phyloP scores from a whole-genome alignment of 2,113 vertebrate genomes.

The Sphyrna mokarran region DNA sequence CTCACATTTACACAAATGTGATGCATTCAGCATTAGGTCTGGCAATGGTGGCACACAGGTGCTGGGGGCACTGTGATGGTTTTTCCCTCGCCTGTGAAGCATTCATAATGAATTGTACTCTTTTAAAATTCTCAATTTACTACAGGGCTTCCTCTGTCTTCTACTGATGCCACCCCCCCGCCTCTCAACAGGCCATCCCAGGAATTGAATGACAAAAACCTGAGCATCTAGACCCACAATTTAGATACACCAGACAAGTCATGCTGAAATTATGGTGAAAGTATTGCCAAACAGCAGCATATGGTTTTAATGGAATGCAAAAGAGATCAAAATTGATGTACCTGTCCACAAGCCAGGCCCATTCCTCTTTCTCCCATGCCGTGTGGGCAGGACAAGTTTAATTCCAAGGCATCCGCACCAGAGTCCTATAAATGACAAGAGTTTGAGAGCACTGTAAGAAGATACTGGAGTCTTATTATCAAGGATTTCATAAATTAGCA shows the following conservation, averaged over 20 bases:
- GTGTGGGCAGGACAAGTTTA: slow-evolving; percentile 91
- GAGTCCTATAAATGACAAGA: slow-evolving; percentile 59
- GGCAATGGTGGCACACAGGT: not conserved
- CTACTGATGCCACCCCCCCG: not conserved
- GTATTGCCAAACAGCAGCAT: not conserved
- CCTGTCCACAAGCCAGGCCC: slow-evolving; percentile 93
- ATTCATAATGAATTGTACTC: not conserved
- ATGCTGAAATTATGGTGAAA: not conserved
- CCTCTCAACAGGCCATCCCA: not conserved
- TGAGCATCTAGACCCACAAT: not conserved
- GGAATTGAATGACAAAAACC: not conserved
- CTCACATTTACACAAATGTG: too few relatives aligned
- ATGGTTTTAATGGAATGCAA: slow-evolving; percentile 39
- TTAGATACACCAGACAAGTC: not conserved
- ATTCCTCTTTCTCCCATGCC: slow-evolving; percentile 96
- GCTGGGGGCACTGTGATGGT: not conserved
- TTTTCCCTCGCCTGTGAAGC: not conserved
- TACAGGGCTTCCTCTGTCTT: not conserved
- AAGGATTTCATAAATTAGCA: too few relatives aligned
- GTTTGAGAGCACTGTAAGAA: not conserved
- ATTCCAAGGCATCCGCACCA: slow-evolving; percentile 87
- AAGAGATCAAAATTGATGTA: slow-evolving; percentile 44
- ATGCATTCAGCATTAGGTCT: not conserved
- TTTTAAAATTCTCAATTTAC: not conserved
- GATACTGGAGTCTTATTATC: too few relatives aligned